Base-by-base conservation (phyloP, 2,888 invertebrate species). In the Xylota segnis region DNA sequence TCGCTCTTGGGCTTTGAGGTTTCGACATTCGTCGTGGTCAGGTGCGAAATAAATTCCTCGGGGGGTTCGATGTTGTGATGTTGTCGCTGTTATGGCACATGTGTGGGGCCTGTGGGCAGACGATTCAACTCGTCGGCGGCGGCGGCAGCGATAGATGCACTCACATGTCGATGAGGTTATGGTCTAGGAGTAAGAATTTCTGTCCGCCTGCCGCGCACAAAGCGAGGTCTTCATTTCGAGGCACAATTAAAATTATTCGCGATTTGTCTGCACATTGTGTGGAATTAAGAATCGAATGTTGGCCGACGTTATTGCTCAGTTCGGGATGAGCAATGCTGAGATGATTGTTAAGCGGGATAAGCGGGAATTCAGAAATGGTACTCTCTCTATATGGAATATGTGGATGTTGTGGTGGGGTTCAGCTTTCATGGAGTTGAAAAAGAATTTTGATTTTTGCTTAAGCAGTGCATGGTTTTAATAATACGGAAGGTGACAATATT, bases 31-130 rank as follows among this genome's bases (percentile, higher is more conserved):
- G 81, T 81, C 71, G 75, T 81, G 82, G 77, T 88, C 88, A 88
- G 88, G 88, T 88, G 88, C 88, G 88, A 88, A 88, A 87, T 87
- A 82, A 84, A 88, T 84, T 87, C 87, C 88, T 75, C 59, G 65
- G 88, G 75, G 87, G 77, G 66, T 74, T 59, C 34, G 50, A 29
- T 52, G 40, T 75, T 18, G 45, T 63, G 52, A 68, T 81, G 59
- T 79, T 77, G 40, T 79, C 63, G 18, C 29, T 70, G 66, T 72
- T 54, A 29, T 59, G 12, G 70, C 29, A 40, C 40, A 70, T 82
- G 56, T 82, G 70, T 76, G 70, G 56, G 65, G 58, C 61, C 76
- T 61, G 61, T 70, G 59, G 65, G 63, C 37, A 72, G 40, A 65
- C 32, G 54, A 59, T 72, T 34, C 18, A 72, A 65, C 56, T 34